phyloP scores from a whole-genome alignment of 2,797 vertebrate species.

The Lacerta bilineata region DNA sequence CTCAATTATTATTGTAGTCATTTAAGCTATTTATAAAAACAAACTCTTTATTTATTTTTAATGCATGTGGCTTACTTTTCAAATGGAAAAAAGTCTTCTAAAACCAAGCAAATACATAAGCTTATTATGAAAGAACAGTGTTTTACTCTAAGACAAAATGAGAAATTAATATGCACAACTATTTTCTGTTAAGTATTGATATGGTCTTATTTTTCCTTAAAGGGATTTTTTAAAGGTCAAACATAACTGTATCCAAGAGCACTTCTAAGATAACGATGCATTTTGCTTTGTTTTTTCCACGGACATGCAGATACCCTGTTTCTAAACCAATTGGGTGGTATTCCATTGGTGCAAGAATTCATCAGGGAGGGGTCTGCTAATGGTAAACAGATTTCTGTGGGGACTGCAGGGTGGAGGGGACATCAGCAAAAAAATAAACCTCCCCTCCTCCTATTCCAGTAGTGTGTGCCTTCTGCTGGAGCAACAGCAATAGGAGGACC shows the following conservation, averaged over 20 bases:
- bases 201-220: conserved; percentile 50
- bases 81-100: conserved; percentile 59
- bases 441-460: neutral
- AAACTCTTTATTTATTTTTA: conserved; percentile 72
- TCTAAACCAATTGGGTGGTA: neutral
- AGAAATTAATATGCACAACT: conserved; percentile 50
- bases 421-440: neutral
- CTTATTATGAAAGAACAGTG: conserved; percentile 54
- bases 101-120: conserved; percentile 60
- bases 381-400: neutral
- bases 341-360: neutral
- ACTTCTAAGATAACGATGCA: conserved; percentile 69
- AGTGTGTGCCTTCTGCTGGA: neutral
- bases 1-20: conserved; percentile 61
- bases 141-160: conserved; percentile 69
- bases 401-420: neutral
- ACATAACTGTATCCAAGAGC: conserved; percentile 48
- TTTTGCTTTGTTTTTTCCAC: conserved; percentile 77
- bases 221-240: conserved; percentile 57
- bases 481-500: neutral
- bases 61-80: conserved; percentile 67
- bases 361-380: neutral
- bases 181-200: conserved; percentile 54
- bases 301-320: conserved; percentile 21
- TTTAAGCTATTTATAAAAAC: conserved; percentile 44